Base-by-base conservation (phyloP, 2,113 vertebrate genomes). In the Oxyruncus cristatus region DNA sequence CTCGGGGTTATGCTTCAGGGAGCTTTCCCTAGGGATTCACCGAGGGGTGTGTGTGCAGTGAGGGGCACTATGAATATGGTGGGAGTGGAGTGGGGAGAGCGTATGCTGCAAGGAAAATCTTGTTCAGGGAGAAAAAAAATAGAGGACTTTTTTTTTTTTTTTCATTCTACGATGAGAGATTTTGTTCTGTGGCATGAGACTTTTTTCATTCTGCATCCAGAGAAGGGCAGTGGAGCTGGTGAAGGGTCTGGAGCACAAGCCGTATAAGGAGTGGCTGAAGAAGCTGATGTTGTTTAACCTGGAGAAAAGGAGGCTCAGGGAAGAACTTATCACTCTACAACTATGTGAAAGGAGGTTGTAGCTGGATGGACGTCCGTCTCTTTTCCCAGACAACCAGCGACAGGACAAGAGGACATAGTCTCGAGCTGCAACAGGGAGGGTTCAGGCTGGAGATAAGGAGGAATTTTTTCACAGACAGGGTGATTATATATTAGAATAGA, bases 31-130 rank as follows among this genome's bases (percentile, higher is more conserved):
- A 8, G n/a, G 26, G 22, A 1, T 15, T 53, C 14, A 52, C 42
- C 0, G 0, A 7, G 2, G 26, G 33, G 4, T 32, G 12, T 5
- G 50, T 10, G 3, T 44, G 32, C 41, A 8, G 30, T 5, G 67
- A 9, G 27, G 13, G 14, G 1, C 24, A 14, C 1, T 6, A 20
- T 21, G n/a, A 27, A 13, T 18, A 26, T 6, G 35, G 7, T 30
- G 5, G 4, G 22, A 39, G 44, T 2, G 4, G 49, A 50, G 21
- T 0, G 5, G 15, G 17, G n/a, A 53, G 15, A 62, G 11, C 4
- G 9, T 10, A 12, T 30, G 9, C 13, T 50, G 2, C 24, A 3
- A 20, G 30, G 14, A 9, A 35, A 20, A 21, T 22, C 7, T 1
- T 3, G 5, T 41, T 33, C 1, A 5, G 16, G 5, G 6, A 5